These are phyloP conservation scores for Crocallis elinguaria DNA, from an alignment of 2,888 invertebrate genomes.

Conservation along the genomic window DNA sequence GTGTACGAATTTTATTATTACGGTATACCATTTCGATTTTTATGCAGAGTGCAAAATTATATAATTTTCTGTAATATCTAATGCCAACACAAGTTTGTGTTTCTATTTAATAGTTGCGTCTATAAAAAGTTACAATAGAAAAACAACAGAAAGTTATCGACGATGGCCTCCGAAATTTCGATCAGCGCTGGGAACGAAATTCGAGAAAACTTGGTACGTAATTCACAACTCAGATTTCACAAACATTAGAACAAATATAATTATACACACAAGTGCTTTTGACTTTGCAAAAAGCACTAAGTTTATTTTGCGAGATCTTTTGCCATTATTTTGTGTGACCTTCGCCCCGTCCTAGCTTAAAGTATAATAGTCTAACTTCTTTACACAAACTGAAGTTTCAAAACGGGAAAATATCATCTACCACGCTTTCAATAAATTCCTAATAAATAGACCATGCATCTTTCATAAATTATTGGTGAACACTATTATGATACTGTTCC, in stretches of 20 bases:
- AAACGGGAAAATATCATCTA: too few relatives aligned
- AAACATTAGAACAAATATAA: neutral
- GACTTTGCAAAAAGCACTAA: neutral
- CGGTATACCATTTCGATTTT: neutral
- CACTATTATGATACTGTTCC: too few relatives aligned
- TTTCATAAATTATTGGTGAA: too few relatives aligned
- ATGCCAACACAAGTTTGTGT: neutral
- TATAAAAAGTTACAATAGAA: neutral
- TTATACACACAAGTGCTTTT: too few relatives aligned
- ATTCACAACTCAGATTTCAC: neutral
- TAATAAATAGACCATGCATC: too few relatives aligned
- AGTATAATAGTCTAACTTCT: too few relatives aligned
- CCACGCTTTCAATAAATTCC: too few relatives aligned
- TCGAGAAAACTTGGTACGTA: constrained; percentile 77
- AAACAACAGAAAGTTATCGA: constrained; percentile 21
- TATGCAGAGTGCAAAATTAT: neutral
- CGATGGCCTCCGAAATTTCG: constrained; percentile 70
- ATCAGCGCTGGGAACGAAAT: constrained; percentile 61
- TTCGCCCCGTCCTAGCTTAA: constrained; percentile 47
- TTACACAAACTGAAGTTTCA: too few relatives aligned
- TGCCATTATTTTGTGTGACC: constrained; percentile 43
- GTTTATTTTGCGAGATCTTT: neutral
- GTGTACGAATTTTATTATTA: neutral
- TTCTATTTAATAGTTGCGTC: neutral
- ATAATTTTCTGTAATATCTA: neutral